Evolutionary conservation across 1,140 invertebrate genomes (phyloP).

Genomic region (Drosophila takahashii): DNA sequence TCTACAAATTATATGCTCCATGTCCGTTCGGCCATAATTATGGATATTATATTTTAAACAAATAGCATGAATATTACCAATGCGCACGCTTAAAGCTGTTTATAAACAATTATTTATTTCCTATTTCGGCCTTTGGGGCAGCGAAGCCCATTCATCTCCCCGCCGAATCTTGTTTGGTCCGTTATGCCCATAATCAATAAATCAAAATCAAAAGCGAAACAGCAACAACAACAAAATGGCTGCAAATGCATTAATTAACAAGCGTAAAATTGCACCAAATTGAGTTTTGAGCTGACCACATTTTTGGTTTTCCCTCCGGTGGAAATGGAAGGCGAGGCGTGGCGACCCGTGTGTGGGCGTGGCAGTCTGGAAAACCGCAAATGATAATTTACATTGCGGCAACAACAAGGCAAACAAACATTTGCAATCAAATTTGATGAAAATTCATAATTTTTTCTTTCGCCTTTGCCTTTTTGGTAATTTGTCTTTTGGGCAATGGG

Average conservation of each 20-base stretch:
- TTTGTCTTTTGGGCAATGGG: slow-evolving; percentile 26
- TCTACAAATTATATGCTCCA: slow-evolving; percentile 1
- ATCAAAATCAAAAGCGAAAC: slow-evolving; percentile 16
- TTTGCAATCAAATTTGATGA: slow-evolving; percentile 48
- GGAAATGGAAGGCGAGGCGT: not conserved
- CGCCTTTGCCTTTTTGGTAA: slow-evolving; percentile 12
- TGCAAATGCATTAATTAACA: slow-evolving; percentile 65
- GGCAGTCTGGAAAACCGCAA: slow-evolving; percentile 53
- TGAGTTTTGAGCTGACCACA: slow-evolving; percentile 48
- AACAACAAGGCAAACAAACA: slow-evolving; percentile 19
- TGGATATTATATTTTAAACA: slow-evolving; percentile 14
- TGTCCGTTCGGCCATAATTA: slow-evolving; percentile 14
- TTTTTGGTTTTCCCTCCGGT: slow-evolving; percentile 27
- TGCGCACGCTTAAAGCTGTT: slow-evolving; percentile 5
- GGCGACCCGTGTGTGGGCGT: slow-evolving; percentile 12
- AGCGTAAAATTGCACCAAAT: slow-evolving; percentile 68
- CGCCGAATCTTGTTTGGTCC: slow-evolving; percentile 4
- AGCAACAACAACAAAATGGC: slow-evolving; percentile 12
- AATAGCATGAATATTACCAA: slow-evolving; percentile 17
- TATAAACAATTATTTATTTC: slow-evolving; percentile 40
- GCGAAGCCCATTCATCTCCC: slow-evolving; percentile 24
- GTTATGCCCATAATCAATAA: slow-evolving; percentile 38
- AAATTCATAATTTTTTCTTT: slow-evolving; percentile 35
- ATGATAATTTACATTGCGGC: slow-evolving; percentile 46
- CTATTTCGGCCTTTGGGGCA: slow-evolving; percentile 28